Conservation (phyloP, 2,797 vertebrate genomes). For the Syngnathus acus region DNA sequence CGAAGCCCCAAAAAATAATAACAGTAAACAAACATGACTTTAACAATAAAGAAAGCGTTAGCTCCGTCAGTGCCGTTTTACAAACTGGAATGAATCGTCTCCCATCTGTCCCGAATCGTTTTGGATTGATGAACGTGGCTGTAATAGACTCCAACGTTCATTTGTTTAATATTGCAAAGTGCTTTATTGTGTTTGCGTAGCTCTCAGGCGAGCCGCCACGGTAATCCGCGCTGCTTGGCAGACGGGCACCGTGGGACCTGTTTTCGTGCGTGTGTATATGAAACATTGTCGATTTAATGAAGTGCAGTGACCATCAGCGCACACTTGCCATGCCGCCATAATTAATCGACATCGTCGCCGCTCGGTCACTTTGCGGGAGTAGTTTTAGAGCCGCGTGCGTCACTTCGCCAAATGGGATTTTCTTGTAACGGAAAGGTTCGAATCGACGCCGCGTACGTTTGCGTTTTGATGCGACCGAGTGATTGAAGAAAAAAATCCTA, state of each 20-base stretch:
- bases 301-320: background rate
- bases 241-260: background rate
- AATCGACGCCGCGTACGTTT: background rate
- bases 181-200: constrained; percentile 7
- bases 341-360: background rate
- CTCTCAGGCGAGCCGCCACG: background rate
- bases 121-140: constrained; percentile 1
- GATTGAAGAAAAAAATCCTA: background rate
- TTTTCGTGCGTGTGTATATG: no score
- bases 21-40: background rate
- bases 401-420: background rate
- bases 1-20: background rate
- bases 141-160: background rate
- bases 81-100: background rate
- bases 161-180: constrained; percentile 4
- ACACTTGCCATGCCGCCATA: background rate
- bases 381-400: background rate
- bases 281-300: background rate
- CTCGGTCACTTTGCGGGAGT: background rate
- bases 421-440: background rate
- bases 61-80: background rate
- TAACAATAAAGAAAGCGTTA: no score
- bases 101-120: constrained; percentile 3
- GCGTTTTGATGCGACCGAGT: background rate
- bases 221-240: background rate